Conservation (phyloP, 92 coral and sea anemone species). For the Parazoanthus atlanticus region DNA sequence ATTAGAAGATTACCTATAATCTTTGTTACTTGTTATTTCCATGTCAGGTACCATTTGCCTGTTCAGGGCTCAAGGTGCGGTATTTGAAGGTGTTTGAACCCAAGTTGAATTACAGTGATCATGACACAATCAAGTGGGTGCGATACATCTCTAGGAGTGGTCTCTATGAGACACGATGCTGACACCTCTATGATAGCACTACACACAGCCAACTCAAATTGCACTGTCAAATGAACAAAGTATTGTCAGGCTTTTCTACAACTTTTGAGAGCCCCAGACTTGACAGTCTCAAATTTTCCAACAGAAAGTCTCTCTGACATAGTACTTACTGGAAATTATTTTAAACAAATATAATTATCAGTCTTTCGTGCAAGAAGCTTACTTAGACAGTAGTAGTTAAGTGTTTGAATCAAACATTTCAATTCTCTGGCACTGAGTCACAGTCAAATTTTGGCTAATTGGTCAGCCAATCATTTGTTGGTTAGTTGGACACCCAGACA, state of each 20-base stretch:
- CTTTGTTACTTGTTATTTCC: not conserved
- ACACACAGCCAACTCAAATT: not conserved
- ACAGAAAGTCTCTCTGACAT: not conserved
- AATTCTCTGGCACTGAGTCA: not conserved
- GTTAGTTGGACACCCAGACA: too few species aligned
- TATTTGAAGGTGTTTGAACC: slow-evolving; percentile 98
- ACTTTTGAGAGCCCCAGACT: not conserved
- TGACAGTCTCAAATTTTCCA: not conserved
- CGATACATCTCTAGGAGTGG: slow-evolving; percentile 98
- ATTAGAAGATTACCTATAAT: not conserved
- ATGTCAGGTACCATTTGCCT: slow-evolving; percentile 95
- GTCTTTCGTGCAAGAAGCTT: not conserved
- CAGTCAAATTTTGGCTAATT: not conserved
- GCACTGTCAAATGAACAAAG: not conserved
- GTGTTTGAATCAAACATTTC: not conserved
- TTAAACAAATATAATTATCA: not conserved
- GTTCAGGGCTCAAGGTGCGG: slow-evolving; percentile 98
- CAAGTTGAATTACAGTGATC: slow-evolving; percentile 98
- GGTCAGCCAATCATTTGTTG: not conserved
- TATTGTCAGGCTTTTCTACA: not conserved
- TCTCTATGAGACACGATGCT: slow-evolving; percentile 96
- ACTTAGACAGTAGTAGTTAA: not conserved
- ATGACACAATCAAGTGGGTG: slow-evolving; percentile 99
- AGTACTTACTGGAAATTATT: not conserved
- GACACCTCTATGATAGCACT: slow-evolving; percentile 11